Base-by-base conservation (phyloP, 2,888 invertebrate genomes). In the Ganaspis brasiliensis region DNA sequence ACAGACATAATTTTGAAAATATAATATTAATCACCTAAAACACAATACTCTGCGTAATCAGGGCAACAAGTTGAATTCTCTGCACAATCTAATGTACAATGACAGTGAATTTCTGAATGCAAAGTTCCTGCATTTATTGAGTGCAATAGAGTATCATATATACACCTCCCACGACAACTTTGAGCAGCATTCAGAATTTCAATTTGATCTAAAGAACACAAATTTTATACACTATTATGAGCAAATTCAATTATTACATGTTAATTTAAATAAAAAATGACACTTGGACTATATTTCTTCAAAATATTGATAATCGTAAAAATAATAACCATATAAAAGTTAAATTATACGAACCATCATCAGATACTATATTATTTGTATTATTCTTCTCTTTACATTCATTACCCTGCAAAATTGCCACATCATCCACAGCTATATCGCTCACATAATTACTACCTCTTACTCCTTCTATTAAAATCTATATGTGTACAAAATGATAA, bases 401-500 rank as follows among this genome's bases (percentile, higher is more conserved):
- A 0, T 92, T 91, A 0, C 93, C 94, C 40, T 93, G 93, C 35
- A 95, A 92, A 37, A 97, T 91, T 8, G 93, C 93, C 0, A 97
- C 94, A 88, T 97, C 97, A 83, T 97, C 97, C 14, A 97, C 93
- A 0, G 97, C 97, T 45, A 96, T 95, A 87, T 97, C 97, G 73
- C 96, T 96, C 8, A 95, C 93, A 81, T 94, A 95, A 24, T 93
- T 93, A 0, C 85, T 83, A 0, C 96, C 96, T 37, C 95, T 92
- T 0, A 95, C 92, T 0, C 95, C 97, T 88, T 97, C 96, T 59
- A 97, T 94, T 3, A 97, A 92, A 31, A 97, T 94, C 95, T 97
- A 92, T 73, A 77, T 26, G 49, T 52, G 55, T 6, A 52, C 16
- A 52, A 49, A 16, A n/a, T n/a, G n/a, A n/a, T n/a, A n/a, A n/a